Percentiles rank a stretch among this genome's conserved stretches.
phyloP scores from a whole-genome alignment of 2,797 vertebrate species.

The Euphonia xanthogaster region DNA sequence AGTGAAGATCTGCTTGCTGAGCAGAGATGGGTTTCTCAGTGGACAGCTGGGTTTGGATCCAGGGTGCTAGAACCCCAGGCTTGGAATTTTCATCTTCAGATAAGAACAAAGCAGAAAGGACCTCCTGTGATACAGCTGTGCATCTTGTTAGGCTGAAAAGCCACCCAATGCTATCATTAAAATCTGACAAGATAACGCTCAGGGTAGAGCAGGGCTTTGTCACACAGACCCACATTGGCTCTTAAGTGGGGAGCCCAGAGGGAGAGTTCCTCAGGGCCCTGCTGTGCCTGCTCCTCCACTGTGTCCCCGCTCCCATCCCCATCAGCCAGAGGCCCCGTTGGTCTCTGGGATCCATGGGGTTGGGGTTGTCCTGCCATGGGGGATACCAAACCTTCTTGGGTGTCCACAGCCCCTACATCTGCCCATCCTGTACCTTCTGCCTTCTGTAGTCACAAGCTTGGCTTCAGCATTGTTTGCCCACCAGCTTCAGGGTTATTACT shows the following conservation, averaged over 20 bases:
- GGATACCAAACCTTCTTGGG: background rate
- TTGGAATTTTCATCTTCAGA: background rate
- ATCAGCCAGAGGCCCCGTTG: background rate
- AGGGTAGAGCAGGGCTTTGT: background rate
- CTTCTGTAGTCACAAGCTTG: background rate
- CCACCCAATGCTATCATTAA: background rate
- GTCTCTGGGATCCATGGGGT: background rate
- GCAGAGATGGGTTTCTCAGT: background rate
- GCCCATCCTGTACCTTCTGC: fast-evolving
- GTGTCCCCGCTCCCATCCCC: background rate
- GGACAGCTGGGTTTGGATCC: background rate
- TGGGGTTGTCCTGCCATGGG: background rate
- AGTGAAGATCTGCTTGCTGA: background rate
- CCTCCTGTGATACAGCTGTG: background rate
- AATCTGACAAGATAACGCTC: background rate
- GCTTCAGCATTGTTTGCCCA: background rate
- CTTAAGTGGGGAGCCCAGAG: background rate
- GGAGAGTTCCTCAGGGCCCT: background rate
- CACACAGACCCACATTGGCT: background rate
- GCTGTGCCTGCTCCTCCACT: background rate
- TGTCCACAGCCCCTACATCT: background rate
- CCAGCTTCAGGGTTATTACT: background rate
- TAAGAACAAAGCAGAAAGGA: background rate
- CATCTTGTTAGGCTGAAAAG: background rate
- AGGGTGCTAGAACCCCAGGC: background rate